phyloP scores from a whole-genome alignment of 2,113 vertebrate species.

The Rana temporaria region DNA sequence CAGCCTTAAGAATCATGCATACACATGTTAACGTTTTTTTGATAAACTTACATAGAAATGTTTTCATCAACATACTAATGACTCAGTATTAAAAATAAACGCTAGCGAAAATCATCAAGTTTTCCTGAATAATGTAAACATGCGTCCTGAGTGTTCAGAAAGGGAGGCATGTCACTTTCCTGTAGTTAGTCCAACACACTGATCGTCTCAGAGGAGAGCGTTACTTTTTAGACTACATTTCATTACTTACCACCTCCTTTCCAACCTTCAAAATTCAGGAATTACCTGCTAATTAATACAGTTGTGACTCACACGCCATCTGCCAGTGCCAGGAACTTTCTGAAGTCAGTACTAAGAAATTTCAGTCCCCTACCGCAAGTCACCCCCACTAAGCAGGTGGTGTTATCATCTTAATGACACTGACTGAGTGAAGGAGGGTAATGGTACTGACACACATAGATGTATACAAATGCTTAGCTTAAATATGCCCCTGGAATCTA shows the following conservation, averaged over 20 bases:
- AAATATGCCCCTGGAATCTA: conserved; percentile 9
- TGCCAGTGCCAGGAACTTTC: conserved; percentile 62
- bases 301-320: conserved; percentile 68
- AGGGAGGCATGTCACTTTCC: conserved; percentile 19
- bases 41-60: no score
- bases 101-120: not conserved
- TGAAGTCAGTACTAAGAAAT: conserved; percentile 53
- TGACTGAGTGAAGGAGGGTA: conserved; percentile 19
- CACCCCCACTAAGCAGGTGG: conserved; percentile 55
- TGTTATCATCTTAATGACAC: conserved; percentile 59
- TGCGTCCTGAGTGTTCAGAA: not conserved
- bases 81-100: not conserved
- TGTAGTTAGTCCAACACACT: conserved; percentile 35
- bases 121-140: not conserved
- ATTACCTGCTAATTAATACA: conserved; percentile 68
- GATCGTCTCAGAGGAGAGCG: not conserved
- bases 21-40: no score
- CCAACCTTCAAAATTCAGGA: conserved; percentile 62
- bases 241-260: conserved; percentile 33
- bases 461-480: not conserved
- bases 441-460: conserved; percentile 8
- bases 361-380: conserved; percentile 21
- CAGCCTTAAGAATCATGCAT: no score
- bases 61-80: not conserved
- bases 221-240: conserved; percentile 10